Evolutionary conservation across 1,140 invertebrate species (phyloP).

Genomic region (Sipha flava): DNA sequence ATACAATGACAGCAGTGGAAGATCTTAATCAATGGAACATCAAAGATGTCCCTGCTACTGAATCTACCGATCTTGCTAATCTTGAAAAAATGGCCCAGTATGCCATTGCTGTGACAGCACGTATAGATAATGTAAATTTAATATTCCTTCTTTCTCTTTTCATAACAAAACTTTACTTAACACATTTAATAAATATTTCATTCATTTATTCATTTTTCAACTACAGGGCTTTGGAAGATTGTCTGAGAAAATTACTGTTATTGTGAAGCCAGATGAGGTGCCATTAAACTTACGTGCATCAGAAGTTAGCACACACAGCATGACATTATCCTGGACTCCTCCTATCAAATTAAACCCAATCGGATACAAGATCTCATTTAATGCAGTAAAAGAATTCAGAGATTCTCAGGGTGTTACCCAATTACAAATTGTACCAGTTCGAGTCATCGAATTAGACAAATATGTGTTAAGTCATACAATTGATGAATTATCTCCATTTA

Average conservation of each 20-base stretch:
- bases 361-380: constrained; percentile 81
- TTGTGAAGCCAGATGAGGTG: constrained; percentile 84
- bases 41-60: constrained; percentile 72
- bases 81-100: constrained; percentile 86
- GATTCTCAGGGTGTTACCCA: constrained; percentile 89
- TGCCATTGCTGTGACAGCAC: constrained; percentile 81
- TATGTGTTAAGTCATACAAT: constrained; percentile 62
- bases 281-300: constrained; percentile 76
- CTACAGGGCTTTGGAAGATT: constrained; percentile 48
- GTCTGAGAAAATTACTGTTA: constrained; percentile 63
- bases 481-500: constrained; percentile 83
- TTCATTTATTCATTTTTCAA: no score
- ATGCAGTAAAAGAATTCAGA: constrained; percentile 89
- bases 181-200: no score
- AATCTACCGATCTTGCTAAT: constrained; percentile 81
- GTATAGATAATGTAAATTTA: constrained; percentile 47
- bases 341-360: constrained; percentile 81
- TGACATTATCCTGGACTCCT: constrained; percentile 86
- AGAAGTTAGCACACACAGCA: constrained; percentile 79
- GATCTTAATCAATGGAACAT: constrained; percentile 86
- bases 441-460: constrained; percentile 62
- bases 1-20: constrained; percentile 84
- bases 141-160: no score
- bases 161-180: no score
- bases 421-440: constrained; percentile 67